These are phyloP conservation scores for Catocala fraxini DNA, from an alignment of 2,888 invertebrate genomes.

Conservation along the genomic window DNA sequence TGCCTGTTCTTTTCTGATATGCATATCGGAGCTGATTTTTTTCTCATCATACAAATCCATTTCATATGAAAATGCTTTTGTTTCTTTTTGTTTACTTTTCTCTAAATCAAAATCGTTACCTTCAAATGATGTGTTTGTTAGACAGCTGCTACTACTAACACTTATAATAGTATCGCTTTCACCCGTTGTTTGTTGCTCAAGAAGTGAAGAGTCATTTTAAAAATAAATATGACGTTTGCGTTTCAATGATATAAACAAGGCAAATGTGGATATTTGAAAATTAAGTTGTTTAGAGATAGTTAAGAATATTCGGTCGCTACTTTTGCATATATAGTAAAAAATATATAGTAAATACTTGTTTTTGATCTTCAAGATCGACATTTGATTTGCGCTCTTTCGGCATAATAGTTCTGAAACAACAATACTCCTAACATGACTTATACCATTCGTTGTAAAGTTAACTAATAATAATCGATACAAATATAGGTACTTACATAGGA, in stretches of 20 bases:
- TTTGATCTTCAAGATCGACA: no score
- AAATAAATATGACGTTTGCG: not conserved
- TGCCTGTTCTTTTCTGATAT: slow-evolving; percentile 3
- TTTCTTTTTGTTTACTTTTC: not conserved
- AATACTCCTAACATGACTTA: not conserved
- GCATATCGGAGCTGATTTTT: not conserved
- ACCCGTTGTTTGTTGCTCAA: no score
- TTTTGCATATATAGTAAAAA: no score
- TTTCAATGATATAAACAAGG: slow-evolving; percentile 2
- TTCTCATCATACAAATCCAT: not conserved
- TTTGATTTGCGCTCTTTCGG: not conserved
- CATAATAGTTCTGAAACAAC: slow-evolving; percentile 2
- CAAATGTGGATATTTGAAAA: not conserved
- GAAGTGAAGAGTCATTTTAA: not conserved
- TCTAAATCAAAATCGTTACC: not conserved
- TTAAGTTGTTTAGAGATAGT: not conserved
- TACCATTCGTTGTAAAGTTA: no score
- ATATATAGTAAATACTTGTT: no score
- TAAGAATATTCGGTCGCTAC: not conserved
- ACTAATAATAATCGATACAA: no score
- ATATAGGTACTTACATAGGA: no score
- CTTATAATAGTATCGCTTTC: no score
- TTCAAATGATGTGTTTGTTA: not conserved
- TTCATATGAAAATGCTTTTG: not conserved
- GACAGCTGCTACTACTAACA: not conserved